Evolutionary conservation across 2,113 vertebrate genomes (phyloP).

Genomic region (Percina caprodes): DNA sequence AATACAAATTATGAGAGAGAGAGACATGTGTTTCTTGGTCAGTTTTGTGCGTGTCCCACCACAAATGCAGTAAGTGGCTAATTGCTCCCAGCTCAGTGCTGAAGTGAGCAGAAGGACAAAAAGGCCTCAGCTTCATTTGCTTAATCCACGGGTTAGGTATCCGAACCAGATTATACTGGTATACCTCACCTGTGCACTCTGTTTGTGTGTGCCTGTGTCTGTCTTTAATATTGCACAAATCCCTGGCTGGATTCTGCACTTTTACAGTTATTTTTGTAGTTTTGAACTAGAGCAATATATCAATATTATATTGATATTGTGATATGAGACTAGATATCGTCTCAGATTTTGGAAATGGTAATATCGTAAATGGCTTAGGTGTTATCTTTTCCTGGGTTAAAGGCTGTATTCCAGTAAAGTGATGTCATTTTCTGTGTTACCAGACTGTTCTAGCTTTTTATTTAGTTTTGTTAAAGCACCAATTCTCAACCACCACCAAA

Average conservation of each 20-base stretch:
- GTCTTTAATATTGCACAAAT: background rate
- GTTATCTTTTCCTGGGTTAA: too few species aligned
- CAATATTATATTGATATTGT: too few species aligned
- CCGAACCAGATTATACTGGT: conserved; percentile 39
- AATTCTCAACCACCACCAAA: too few species aligned
- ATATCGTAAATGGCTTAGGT: too few species aligned
- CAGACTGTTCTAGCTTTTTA: too few species aligned
- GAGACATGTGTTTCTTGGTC: conserved; percentile 63
- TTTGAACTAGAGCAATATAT: too few species aligned
- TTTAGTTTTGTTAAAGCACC: too few species aligned
- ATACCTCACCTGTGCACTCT: conserved; percentile 49
- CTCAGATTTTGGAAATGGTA: too few species aligned
- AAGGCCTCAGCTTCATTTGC: conserved; percentile 57
- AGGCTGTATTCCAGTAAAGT: too few species aligned
- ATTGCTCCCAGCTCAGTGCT: conserved; percentile 67
- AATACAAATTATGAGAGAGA: conserved; percentile 44
- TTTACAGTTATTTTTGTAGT: background rate
- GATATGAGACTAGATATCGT: too few species aligned
- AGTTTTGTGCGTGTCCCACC: conserved; percentile 23
- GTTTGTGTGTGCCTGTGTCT: background rate
- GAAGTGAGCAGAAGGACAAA: conserved; percentile 52
- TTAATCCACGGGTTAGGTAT: conserved; percentile 63
- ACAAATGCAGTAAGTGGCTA: conserved; percentile 66
- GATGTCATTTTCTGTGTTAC: too few species aligned
- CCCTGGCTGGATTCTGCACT: background rate